Percentiles rank a stretch among this genome's conserved stretches.
Conservation (phyloP, 2,888 invertebrate species). For the Orthosia gothica region DNA sequence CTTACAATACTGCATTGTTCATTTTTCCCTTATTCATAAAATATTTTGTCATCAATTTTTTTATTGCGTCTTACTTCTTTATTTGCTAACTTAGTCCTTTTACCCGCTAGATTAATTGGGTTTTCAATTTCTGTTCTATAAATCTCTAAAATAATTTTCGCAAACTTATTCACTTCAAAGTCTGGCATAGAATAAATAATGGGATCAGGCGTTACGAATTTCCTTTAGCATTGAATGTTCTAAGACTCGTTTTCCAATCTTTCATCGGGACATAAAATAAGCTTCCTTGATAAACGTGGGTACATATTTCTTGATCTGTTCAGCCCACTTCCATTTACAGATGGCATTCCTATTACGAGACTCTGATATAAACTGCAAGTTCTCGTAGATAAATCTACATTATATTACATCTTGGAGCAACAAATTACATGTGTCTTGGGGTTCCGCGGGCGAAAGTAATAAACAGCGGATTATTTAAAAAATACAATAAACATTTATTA, state of each 20-base stretch:
- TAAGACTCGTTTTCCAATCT: slow-evolving; percentile 27
- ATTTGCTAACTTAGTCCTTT: not conserved
- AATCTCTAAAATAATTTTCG: not conserved
- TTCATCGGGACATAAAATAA: slow-evolving; percentile 34
- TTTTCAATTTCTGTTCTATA: not conserved
- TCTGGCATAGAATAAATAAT: not conserved
- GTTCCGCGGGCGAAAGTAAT: slow-evolving; percentile 19
- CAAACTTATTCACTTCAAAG: not conserved
- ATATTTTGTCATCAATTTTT: not conserved
- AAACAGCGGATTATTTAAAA: not conserved
- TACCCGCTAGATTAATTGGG: not conserved
- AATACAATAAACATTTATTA: too few species aligned
- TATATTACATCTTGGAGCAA: slow-evolving; percentile 51
- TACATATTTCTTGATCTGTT: slow-evolving; percentile 43
- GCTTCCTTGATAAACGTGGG: slow-evolving; percentile 27
- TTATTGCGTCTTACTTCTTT: not conserved
- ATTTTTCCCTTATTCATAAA: not conserved
- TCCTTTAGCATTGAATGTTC: not conserved
- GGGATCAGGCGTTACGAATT: not conserved
- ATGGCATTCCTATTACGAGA: slow-evolving; percentile 59
- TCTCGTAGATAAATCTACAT: slow-evolving; percentile 51
- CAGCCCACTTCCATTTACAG: slow-evolving; percentile 54
- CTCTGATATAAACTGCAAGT: slow-evolving; percentile 55
- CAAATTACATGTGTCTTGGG: slow-evolving; percentile 44
- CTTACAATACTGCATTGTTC: not conserved